These are phyloP conservation scores for Prolemur simus DNA, from an alignment of 2,113 vertebrate species.

Conservation along the genomic window DNA sequence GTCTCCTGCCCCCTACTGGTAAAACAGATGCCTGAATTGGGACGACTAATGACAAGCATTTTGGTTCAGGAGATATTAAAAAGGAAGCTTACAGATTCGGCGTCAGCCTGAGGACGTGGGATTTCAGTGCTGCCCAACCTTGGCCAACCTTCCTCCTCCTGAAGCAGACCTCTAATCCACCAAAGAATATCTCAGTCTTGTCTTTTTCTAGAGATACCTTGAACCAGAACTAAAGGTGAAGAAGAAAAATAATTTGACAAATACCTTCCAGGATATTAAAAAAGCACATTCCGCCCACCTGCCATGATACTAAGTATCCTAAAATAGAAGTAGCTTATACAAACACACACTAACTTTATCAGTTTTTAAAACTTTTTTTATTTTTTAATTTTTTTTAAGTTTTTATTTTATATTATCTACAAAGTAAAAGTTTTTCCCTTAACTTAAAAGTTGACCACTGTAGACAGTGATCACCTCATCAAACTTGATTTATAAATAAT, in stretches of 20 bases:
- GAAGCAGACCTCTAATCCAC: conserved; percentile 55
- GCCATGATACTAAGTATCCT: background rate
- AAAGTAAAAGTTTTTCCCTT: conserved; percentile 99
- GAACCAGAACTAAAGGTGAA: conserved; percentile 63
- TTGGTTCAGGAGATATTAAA: conserved; percentile 20
- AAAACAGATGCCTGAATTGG: background rate
- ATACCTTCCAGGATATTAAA: conserved; percentile 4
- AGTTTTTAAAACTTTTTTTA: conserved; percentile 99
- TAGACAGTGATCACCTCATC: conserved; percentile 92
- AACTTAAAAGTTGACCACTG: conserved; percentile 99
- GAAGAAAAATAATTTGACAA: conserved; percentile 60
- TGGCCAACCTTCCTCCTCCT: conserved; percentile 62
- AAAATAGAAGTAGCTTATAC: conserved; percentile 30
- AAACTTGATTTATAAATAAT: conserved; percentile 99
- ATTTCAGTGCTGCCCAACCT: conserved; percentile 43
- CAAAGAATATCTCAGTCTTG: conserved; percentile 48
- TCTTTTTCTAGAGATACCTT: conserved; percentile 66
- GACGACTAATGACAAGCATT: background rate
- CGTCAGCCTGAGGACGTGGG: background rate
- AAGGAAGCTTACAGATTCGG: conserved; percentile 54
- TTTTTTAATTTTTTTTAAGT: conserved; percentile 96
- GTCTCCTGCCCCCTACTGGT: conserved; percentile 70
- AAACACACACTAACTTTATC: conserved; percentile 78
- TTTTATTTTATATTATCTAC: conserved; percentile 99
- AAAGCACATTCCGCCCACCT: background rate